These are phyloP conservation scores for Nymphalis urticae DNA, from an alignment of 2,888 invertebrate species.

Conservation along the genomic window DNA sequence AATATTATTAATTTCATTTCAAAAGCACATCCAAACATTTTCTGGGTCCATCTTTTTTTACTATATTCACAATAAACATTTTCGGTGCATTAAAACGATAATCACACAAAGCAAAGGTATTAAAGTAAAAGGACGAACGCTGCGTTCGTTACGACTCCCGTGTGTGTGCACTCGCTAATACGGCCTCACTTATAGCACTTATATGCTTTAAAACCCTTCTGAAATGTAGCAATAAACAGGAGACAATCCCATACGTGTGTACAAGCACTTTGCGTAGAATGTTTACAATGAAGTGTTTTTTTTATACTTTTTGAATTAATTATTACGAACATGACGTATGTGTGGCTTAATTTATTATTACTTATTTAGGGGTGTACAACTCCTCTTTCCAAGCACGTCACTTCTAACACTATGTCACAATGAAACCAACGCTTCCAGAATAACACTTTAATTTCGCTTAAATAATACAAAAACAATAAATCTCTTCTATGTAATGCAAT, in stretches of 20 bases:
- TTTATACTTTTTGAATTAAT: not conserved
- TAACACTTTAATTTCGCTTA: too few species aligned
- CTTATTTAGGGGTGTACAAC: not conserved
- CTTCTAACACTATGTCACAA: too few species aligned
- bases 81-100: constrained; percentile 8
- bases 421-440: too few species aligned
- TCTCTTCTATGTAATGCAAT: too few species aligned
- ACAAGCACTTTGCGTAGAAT: not conserved
- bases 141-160: constrained; percentile 36
- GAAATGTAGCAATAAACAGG: constrained; percentile 70
- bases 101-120: constrained; percentile 5
- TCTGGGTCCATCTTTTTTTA: not conserved
- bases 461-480: too few species aligned
- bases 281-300: not conserved
- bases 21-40: not conserved
- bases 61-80: not conserved
- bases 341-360: not conserved
- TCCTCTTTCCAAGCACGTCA: too few species aligned
- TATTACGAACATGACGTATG: not conserved
- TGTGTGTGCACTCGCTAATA: constrained; percentile 59
- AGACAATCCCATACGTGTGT: constrained; percentile 43
- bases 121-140: constrained; percentile 18
- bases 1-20: too few species aligned
- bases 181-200: constrained; percentile 56
- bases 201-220: constrained; percentile 66